Evolutionary conservation across 2,888 invertebrate species (phyloP).

Genomic region (Thereva unica): DNA sequence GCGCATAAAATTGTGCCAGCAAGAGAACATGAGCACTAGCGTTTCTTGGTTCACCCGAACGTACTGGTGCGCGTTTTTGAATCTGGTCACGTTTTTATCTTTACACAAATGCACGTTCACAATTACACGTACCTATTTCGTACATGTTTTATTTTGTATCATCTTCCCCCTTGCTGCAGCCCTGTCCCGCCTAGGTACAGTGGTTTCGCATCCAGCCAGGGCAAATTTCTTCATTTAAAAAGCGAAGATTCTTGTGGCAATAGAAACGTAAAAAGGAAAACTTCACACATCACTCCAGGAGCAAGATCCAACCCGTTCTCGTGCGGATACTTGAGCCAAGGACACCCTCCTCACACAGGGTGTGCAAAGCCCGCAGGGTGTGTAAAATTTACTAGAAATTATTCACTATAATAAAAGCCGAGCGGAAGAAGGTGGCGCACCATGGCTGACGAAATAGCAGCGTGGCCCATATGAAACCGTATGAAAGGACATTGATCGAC

Average conservation of each 20-base stretch:
- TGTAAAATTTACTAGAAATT: slow-evolving; percentile 22
- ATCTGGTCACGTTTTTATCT: slow-evolving; percentile 36
- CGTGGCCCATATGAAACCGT: slow-evolving; percentile 3
- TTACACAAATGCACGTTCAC: slow-evolving; percentile 36
- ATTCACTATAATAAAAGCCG: slow-evolving; percentile 23
- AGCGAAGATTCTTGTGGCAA: slow-evolving; percentile 22
- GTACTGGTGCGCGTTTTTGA: background rate
- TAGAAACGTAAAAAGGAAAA: slow-evolving; percentile 23
- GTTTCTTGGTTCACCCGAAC: slow-evolving; percentile 17
- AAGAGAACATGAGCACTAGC: slow-evolving; percentile 16
- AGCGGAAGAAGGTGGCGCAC: background rate
- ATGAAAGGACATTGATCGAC: slow-evolving; percentile 29
- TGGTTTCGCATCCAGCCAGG: slow-evolving; percentile 7
- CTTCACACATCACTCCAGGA: slow-evolving; percentile 29
- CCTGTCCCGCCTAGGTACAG: slow-evolving; percentile 3
- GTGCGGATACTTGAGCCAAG: background rate
- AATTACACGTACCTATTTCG: slow-evolving; percentile 35
- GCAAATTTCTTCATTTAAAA: slow-evolving; percentile 28
- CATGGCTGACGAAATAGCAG: background rate
- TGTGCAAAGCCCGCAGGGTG: background rate
- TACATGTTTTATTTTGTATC: slow-evolving; percentile 35
- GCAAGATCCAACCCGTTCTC: slow-evolving; percentile 11
- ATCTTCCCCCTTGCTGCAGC: slow-evolving; percentile 23
- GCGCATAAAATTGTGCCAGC: slow-evolving; percentile 27
- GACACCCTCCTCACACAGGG: background rate